Conservation (phyloP, 1,140 invertebrate genomes). For the Choristoneura fumiferana region DNA sequence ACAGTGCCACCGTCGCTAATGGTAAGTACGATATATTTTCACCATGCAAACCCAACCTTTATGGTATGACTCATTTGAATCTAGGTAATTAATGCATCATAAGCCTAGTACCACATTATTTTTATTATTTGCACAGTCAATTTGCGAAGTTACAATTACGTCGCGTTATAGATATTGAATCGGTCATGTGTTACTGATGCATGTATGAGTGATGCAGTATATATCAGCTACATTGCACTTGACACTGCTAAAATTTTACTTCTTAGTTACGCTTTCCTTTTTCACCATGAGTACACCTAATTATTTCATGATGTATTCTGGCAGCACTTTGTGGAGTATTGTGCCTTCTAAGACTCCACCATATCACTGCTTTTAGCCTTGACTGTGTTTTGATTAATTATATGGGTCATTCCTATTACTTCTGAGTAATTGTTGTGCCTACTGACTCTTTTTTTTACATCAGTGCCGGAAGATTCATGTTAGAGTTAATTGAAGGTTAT, state of each 20-base stretch:
- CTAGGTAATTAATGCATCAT: neutral
- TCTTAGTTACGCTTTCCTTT: too few relatives aligned
- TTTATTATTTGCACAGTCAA: slow-evolving; percentile 10
- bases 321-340: too few relatives aligned
- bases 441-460: neutral
- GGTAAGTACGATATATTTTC: slow-evolving; percentile 51
- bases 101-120: neutral
- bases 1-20: slow-evolving; percentile 58
- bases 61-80: slow-evolving; percentile 37
- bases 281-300: too few relatives aligned
- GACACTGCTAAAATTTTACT: neutral
- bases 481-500: slow-evolving; percentile 7
- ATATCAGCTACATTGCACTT: neutral
- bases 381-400: neutral
- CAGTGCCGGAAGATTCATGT: neutral
- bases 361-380: slow-evolving; percentile 1
- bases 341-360: too few relatives aligned
- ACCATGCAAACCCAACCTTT: slow-evolving; percentile 34
- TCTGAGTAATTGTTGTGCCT: neutral
- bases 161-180: slow-evolving; percentile 2
- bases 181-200: neutral
- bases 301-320: too few relatives aligned
- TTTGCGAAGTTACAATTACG: neutral
- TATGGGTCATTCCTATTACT: slow-evolving; percentile 13
- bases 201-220: neutral